Percentiles rank a stretch among this genome's conserved stretches.
Conservation (phyloP, 2,888 invertebrate genomes). For the Hymenopus coronatus region DNA sequence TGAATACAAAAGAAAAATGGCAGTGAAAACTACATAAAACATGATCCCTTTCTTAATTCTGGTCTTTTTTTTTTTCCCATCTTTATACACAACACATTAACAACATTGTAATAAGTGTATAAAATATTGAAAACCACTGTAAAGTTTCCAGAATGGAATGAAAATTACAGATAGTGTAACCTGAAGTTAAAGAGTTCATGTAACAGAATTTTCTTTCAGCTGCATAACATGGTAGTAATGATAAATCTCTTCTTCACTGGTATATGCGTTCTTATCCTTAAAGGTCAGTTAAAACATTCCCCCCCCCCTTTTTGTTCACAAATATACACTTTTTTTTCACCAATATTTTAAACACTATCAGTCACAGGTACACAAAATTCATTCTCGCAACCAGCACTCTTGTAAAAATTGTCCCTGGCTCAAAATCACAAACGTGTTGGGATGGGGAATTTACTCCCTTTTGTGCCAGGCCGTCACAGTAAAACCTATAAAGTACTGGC, state of each 20-base stretch:
- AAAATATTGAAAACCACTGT: slow-evolving; percentile 6
- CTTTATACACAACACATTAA: neutral
- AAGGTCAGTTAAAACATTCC: neutral
- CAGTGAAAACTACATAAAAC: slow-evolving; percentile 5
- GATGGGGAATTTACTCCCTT: neutral
- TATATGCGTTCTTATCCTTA: neutral
- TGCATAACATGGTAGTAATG: neutral
- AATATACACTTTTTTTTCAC: neutral
- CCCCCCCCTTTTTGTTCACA: neutral
- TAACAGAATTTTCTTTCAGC: neutral
- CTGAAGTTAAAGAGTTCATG: neutral
- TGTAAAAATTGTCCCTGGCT: neutral
- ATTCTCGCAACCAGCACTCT: neutral
- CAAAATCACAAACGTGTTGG: neutral
- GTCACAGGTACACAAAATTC: neutral
- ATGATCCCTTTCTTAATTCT: neutral
- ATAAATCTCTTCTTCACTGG: neutral
- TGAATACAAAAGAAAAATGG: slow-evolving; percentile 17
- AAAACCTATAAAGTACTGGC: neutral
- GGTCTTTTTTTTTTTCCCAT: neutral
- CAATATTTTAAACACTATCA: neutral
- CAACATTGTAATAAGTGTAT: slow-evolving; percentile 8
- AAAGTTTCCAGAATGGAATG: slow-evolving; percentile 4
- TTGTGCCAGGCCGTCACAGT: neutral
- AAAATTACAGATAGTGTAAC: neutral